Percentiles rank a stretch among this genome's conserved stretches.
Evolutionary conservation across 2,113 vertebrate genomes (phyloP).

Genomic region (Bostrychus sinensis): DNA sequence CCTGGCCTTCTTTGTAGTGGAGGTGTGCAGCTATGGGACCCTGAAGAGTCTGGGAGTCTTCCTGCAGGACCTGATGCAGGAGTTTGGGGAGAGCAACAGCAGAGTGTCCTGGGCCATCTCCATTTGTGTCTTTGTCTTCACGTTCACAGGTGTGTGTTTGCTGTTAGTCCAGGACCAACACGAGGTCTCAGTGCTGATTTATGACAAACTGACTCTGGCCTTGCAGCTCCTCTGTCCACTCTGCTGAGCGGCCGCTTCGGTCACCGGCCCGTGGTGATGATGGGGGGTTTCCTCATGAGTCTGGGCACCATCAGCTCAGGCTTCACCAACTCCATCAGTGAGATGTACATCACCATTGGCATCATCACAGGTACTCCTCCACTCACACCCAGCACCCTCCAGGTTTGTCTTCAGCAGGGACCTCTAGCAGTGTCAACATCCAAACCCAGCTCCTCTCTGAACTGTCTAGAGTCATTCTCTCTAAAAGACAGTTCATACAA

Average conservation of each 20-base stretch:
- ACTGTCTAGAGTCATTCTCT: no score
- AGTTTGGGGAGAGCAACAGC: conserved; percentile 92
- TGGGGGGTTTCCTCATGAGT: conserved; percentile 88
- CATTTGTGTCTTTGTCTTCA: conserved; percentile 92
- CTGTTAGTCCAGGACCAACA: no score
- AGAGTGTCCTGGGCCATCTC: conserved; percentile 95
- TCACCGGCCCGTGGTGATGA: conserved; percentile 87
- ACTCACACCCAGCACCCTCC: background rate
- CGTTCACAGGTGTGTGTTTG: conserved; percentile 86
- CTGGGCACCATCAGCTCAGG: conserved; percentile 85
- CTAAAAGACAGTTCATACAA: conserved; percentile 4
- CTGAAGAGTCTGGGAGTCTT: conserved; percentile 94
- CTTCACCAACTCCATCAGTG: conserved; percentile 83
- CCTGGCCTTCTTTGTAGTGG: conserved; percentile 89
- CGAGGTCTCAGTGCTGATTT: no score
- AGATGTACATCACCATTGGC: conserved; percentile 91
- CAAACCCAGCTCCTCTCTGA: conserved; percentile 15
- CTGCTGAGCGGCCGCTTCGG: conserved; percentile 89
- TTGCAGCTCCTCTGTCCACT: conserved; percentile 87
- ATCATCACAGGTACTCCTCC: conserved; percentile 84
- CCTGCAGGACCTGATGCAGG: conserved; percentile 90
- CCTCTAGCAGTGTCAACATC: conserved; percentile 58
- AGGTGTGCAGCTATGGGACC: conserved; percentile 91
- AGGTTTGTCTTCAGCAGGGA: conserved; percentile 34
- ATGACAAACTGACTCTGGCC: no score